These are phyloP conservation scores for Porphyrio hochstetteri DNA, from an alignment of 2,113 vertebrate species.

Conservation along the genomic window DNA sequence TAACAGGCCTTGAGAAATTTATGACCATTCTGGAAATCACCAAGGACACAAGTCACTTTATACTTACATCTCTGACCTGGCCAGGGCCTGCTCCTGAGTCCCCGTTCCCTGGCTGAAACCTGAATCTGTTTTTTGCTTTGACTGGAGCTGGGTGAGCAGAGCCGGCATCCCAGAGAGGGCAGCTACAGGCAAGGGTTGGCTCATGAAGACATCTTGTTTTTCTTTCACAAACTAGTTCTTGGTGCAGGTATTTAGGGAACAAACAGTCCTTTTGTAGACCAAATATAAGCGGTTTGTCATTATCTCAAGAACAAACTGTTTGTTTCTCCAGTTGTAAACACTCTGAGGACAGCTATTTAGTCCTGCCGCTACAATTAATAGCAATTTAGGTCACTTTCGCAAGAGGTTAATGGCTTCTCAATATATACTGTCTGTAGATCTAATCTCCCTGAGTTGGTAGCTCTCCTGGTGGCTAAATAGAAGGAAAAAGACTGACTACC, in stretches of 20 bases:
- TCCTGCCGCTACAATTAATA: constrained; percentile 46
- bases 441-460: not conserved
- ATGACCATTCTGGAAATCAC: not conserved
- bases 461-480: not conserved
- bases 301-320: constrained; percentile 68
- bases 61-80: not conserved
- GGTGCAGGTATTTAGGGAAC: constrained; percentile 62
- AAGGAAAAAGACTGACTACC: not conserved
- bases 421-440: not conserved
- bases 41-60: not conserved
- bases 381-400: constrained; percentile 53
- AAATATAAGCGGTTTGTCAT: constrained; percentile 59
- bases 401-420: not conserved
- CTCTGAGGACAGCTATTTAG: constrained; percentile 2
- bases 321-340: constrained; percentile 62
- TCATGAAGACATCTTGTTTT: constrained; percentile 4
- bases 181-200: not conserved
- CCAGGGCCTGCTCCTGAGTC: not conserved
- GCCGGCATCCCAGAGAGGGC: not conserved
- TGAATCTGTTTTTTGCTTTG: not conserved
- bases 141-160: not conserved
- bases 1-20: not conserved
- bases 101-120: not conserved
- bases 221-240: not conserved
- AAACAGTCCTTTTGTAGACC: constrained; percentile 64